Evolutionary conservation across 1,140 invertebrate species (phyloP).

Genomic region (Ceratina calcarata): DNA sequence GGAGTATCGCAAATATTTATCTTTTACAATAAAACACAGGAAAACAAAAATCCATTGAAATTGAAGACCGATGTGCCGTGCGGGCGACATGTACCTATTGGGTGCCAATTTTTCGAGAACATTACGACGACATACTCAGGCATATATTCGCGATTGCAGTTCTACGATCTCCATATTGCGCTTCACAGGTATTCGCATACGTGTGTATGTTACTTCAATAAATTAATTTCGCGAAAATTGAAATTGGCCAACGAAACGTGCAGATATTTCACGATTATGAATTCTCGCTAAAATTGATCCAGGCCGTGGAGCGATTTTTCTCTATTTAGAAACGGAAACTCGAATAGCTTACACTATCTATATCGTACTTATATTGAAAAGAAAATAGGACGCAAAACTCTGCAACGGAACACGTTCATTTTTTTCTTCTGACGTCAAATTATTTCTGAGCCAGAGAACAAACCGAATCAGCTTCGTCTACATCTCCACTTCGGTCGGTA

Average conservation of each 20-base stretch:
- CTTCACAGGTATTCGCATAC: background rate
- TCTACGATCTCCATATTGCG: background rate
- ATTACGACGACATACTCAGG: background rate
- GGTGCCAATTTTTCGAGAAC: conserved; percentile 3
- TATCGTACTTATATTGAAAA: background rate
- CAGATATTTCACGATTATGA: conserved; percentile 1
- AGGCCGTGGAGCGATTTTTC: background rate
- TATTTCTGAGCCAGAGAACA: background rate
- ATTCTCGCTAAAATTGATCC: background rate
- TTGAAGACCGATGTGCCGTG: background rate
- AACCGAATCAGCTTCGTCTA: background rate
- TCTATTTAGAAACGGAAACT: background rate
- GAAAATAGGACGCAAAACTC: too few relatives aligned
- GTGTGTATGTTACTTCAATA: background rate
- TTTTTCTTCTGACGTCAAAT: background rate
- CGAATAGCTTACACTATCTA: background rate
- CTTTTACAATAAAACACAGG: background rate
- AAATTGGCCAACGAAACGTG: background rate
- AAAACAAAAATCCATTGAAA: background rate
- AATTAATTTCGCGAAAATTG: conserved; percentile 23
- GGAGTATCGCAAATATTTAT: background rate
- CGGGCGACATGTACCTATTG: too few relatives aligned
- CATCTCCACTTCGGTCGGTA: background rate
- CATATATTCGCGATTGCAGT: background rate
- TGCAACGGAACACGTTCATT: background rate